Conservation (phyloP, 2,797 vertebrate species). For the Anabas testudineus region DNA sequence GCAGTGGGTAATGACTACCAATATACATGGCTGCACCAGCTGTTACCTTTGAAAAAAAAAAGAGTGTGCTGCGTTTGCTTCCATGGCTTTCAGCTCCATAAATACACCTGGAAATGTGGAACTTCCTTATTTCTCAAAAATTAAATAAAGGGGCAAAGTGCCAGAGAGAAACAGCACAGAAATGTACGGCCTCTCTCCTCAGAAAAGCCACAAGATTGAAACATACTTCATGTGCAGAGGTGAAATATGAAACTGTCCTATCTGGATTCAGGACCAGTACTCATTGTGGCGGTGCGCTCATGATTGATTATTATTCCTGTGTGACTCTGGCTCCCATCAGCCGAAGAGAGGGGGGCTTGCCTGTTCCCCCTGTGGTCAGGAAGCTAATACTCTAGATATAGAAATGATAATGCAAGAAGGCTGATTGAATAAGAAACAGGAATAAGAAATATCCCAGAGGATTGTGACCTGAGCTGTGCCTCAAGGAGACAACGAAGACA, state of each 20-base stretch:
- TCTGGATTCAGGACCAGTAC: constrained; percentile 44
- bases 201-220: constrained; percentile 16
- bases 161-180: not conserved
- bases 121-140: constrained; percentile 17
- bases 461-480: constrained; percentile 14
- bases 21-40: not conserved
- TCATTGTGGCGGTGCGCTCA: constrained; percentile 23
- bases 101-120: constrained; percentile 20
- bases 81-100: constrained; percentile 2
- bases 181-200: constrained; percentile 1
- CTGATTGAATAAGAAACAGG: constrained; percentile 39
- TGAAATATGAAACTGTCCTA: constrained; percentile 14
- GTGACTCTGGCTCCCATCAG: constrained; percentile 25
- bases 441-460: constrained; percentile 20
- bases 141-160: not conserved
- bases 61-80: not conserved
- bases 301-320: constrained; percentile 61
- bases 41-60: constrained; percentile 18
- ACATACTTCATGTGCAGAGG: not conserved
- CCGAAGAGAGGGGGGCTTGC: constrained; percentile 8
- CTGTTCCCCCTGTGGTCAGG: constrained; percentile 41
- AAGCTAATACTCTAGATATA: constrained; percentile 53
- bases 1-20: constrained; percentile 13
- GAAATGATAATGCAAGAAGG: constrained; percentile 49
- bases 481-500: constrained; percentile 2